These are phyloP conservation scores for Chaenodraco wilsoni DNA, from an alignment of 2,797 vertebrate genomes.

Conservation along the genomic window DNA sequence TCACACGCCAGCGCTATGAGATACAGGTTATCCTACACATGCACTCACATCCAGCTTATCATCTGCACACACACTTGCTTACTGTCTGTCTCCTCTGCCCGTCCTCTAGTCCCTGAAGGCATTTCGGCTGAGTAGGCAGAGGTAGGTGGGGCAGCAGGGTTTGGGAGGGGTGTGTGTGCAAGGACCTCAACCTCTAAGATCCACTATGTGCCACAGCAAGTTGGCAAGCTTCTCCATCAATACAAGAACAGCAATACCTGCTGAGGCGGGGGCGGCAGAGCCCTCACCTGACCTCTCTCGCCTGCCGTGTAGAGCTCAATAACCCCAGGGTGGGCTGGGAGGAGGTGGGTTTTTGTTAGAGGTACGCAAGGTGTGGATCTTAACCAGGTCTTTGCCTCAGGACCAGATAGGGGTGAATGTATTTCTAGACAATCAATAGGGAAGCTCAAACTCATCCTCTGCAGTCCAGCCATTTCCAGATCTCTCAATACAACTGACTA, in stretches of 20 bases:
- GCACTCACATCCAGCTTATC: constrained; percentile 37
- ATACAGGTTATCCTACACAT: constrained; percentile 14
- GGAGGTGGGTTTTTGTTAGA: constrained; percentile 1
- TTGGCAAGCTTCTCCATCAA: constrained; percentile 29
- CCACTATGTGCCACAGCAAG: constrained; percentile 36
- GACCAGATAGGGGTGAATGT: constrained; percentile 31
- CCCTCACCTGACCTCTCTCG: constrained; percentile 35
- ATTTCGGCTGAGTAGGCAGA: constrained; percentile 32
- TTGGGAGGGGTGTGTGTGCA: neutral
- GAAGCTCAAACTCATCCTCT: constrained; percentile 25
- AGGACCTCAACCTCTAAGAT: constrained; percentile 29
- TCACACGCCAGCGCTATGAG: constrained; percentile 33
- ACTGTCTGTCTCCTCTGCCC: constrained; percentile 45
- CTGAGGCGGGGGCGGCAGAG: constrained; percentile 15
- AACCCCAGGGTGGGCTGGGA: neutral
- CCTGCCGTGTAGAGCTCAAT: constrained; percentile 30
- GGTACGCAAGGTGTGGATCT: constrained; percentile 25
- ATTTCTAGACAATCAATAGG: constrained; percentile 42
- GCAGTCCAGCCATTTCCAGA: constrained; percentile 27
- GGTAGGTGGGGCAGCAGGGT: constrained; percentile 10
- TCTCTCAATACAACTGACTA: neutral
- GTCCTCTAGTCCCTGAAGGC: constrained; percentile 29
- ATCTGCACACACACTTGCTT: constrained; percentile 39
- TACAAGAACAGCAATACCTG: constrained; percentile 8
- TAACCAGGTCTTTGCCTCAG: constrained; percentile 36